phyloP scores from a whole-genome alignment of 2,113 vertebrate species.

The Morone chrysops region DNA sequence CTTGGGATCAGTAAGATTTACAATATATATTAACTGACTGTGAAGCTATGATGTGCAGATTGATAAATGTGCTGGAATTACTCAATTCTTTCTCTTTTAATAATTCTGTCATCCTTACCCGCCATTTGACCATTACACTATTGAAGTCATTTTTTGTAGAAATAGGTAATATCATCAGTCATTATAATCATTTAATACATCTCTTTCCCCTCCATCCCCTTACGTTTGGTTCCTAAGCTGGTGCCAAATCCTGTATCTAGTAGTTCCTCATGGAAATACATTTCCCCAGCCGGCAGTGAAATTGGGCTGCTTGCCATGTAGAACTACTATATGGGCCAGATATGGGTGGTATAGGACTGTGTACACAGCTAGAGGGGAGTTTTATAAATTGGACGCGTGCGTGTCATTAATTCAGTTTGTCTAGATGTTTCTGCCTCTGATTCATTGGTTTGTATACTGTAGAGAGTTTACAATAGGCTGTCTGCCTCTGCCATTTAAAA shows the following conservation, averaged over 20 bases:
- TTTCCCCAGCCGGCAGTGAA: constrained; percentile 50
- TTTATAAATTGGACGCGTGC: constrained; percentile 73
- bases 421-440: constrained; percentile 68
- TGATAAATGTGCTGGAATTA: constrained; percentile 83
- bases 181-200: constrained; percentile 87
- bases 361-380: constrained; percentile 57
- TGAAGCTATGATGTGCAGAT: constrained; percentile 79
- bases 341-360: constrained; percentile 57
- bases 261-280: constrained; percentile 65
- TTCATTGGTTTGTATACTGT: constrained; percentile 62
- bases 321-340: constrained; percentile 67
- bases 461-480: constrained; percentile 59
- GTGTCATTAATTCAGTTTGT: constrained; percentile 77
- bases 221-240: constrained; percentile 66
- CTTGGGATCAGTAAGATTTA: constrained; percentile 74
- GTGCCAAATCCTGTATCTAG: constrained; percentile 71
- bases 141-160: constrained; percentile 81
- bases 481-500: constrained; percentile 3
- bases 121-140: constrained; percentile 81
- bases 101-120: constrained; percentile 83
- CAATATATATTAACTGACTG: constrained; percentile 75
- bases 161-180: constrained; percentile 83
- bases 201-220: constrained; percentile 62
- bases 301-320: constrained; percentile 69
- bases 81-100: constrained; percentile 84